A percentile compares a stretch with the other conserved stretches of the same genome.
These are phyloP conservation scores for Acanthosoma haemorrhoidale DNA, from an alignment of 2,888 invertebrate species.

Conservation along the genomic window DNA sequence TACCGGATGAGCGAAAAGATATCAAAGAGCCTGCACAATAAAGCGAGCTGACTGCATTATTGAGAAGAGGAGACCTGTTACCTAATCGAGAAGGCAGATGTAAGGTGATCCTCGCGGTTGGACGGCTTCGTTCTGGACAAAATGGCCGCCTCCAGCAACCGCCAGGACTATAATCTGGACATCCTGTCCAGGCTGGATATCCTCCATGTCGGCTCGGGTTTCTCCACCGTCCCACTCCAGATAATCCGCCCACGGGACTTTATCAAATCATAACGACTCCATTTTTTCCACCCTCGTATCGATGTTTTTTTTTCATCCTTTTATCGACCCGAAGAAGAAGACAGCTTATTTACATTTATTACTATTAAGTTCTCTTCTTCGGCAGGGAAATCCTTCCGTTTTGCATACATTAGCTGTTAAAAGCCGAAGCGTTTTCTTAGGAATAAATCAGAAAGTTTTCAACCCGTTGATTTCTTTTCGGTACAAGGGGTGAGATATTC, in stretches of 20 bases:
- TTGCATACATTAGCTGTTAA: neutral
- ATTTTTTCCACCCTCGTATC: neutral
- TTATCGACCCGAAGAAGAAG: neutral
- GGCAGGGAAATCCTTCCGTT: neutral
- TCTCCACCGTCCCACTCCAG: neutral
- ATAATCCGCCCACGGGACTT: neutral
- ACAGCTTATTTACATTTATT: neutral
- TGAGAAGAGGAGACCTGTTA: neutral
- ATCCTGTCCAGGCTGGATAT: conserved; percentile 4
- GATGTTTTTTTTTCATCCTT: too few relatives aligned
- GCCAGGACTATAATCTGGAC: neutral
- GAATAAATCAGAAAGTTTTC: neutral
- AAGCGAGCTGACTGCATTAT: neutral
- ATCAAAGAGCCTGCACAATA: neutral
- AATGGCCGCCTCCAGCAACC: too few relatives aligned
- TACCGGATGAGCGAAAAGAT: too few relatives aligned
- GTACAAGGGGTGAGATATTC: neutral
- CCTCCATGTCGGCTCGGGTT: conserved; percentile 4
- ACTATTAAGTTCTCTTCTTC: neutral
- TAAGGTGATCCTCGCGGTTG: conserved; percentile 6
- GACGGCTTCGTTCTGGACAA: neutral
- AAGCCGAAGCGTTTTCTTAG: neutral
- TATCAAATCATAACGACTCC: neutral
- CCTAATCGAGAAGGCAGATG: neutral
- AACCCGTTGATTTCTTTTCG: neutral